phyloP scores from a whole-genome alignment of 2,888 invertebrate species.

The Hypselothyrea guttata region DNA sequence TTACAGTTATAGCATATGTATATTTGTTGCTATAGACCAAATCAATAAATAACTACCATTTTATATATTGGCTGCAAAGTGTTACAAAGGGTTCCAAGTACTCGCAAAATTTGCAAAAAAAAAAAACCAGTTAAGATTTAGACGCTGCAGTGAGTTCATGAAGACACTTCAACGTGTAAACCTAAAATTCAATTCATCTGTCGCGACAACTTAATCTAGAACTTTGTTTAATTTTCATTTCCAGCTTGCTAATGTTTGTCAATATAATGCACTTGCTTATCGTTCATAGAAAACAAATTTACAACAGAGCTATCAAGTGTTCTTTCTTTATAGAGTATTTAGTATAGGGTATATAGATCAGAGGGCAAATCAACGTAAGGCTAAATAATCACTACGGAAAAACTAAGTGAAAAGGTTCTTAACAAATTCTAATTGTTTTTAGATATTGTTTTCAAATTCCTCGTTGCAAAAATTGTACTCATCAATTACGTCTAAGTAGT shows the following conservation, averaged over 20 bases:
- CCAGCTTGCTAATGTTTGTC: constrained; percentile 23
- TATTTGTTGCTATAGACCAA: constrained; percentile 29
- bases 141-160: no score
- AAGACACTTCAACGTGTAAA: no score
- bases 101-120: no score
- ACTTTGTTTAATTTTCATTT: constrained; percentile 39
- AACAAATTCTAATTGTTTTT: constrained; percentile 13
- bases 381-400: constrained; percentile 14
- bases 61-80: constrained; percentile 53
- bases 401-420: neutral
- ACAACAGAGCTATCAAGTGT: constrained; percentile 43
- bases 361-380: constrained; percentile 16
- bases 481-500: constrained; percentile 53
- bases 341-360: no score
- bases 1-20: constrained; percentile 26
- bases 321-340: constrained; percentile 5
- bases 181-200: no score
- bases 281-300: constrained; percentile 51
- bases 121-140: no score
- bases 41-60: constrained; percentile 42
- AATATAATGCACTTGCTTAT: constrained; percentile 76
- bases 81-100: constrained; percentile 15
- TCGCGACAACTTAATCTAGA: constrained; percentile 65
- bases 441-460: constrained; percentile 60
- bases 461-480: constrained; percentile 76